Percentiles rank a stretch among this genome's conserved stretches.
These are phyloP conservation scores for Ariopsis seemanni DNA, from an alignment of 2,113 vertebrate species.

Conservation along the genomic window DNA sequence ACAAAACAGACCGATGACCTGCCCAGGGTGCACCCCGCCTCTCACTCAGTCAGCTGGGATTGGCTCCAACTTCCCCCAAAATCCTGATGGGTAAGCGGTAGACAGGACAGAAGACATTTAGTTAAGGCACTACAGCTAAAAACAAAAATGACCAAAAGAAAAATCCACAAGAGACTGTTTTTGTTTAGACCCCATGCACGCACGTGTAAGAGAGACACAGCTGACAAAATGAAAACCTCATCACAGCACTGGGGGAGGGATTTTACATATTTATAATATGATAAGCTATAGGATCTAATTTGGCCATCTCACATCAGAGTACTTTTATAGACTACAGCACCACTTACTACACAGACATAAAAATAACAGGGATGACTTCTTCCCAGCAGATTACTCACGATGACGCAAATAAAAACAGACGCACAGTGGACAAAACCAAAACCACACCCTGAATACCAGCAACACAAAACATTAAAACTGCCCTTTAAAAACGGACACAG, in stretches of 20 bases:
- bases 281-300: too few relatives aligned
- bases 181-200: too few relatives aligned
- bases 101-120: too few relatives aligned
- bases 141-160: too few relatives aligned
- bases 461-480: neutral
- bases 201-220: neutral
- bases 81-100: too few relatives aligned
- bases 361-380: conserved; percentile 10
- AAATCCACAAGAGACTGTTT: too few relatives aligned
- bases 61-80: too few relatives aligned
- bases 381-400: neutral
- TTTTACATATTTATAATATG: too few relatives aligned
- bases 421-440: conserved; percentile 14
- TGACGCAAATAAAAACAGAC: neutral
- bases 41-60: too few relatives aligned
- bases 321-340: neutral
- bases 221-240: conserved; percentile 5
- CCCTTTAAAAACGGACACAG: neutral
- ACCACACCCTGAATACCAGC: conserved; percentile 21
- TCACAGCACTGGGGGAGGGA: neutral
- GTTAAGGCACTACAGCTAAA: too few relatives aligned
- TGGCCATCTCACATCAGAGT: neutral
- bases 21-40: too few relatives aligned
- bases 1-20: too few relatives aligned
- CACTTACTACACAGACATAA: neutral